Conservation (phyloP, 2,113 vertebrate species). For the Galemys pyrenaicus region DNA sequence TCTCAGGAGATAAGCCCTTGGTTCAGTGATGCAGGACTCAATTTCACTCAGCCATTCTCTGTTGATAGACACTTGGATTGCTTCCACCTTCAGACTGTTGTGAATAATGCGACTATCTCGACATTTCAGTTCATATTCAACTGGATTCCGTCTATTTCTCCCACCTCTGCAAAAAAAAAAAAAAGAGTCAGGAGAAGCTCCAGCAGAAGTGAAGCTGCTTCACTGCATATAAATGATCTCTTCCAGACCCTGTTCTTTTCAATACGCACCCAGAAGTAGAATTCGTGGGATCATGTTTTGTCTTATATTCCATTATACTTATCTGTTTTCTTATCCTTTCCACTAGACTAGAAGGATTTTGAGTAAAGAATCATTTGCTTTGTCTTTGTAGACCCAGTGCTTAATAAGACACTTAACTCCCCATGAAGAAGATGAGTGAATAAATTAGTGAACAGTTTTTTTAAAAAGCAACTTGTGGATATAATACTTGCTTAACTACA, state of each 20-base stretch:
- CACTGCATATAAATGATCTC: background rate
- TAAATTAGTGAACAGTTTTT: background rate
- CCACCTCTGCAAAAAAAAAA: too few relatives aligned
- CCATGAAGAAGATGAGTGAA: conserved; percentile 31
- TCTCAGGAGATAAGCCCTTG: background rate
- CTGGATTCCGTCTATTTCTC: too few relatives aligned
- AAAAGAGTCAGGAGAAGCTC: too few relatives aligned
- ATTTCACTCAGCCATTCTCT: too few relatives aligned
- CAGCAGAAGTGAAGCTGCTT: too few relatives aligned
- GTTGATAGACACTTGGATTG: background rate
- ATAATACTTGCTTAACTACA: background rate
- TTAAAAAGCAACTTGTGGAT: background rate
- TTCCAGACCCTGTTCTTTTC: background rate
- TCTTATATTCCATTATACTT: background rate
- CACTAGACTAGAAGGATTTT: conserved; percentile 11
- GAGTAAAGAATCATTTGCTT: background rate
- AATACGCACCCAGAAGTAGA: background rate
- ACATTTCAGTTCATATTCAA: too few relatives aligned
- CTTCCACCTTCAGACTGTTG: background rate
- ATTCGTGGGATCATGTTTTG: background rate
- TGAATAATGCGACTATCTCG: background rate
- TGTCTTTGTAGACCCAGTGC: conserved; percentile 5
- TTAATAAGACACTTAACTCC: background rate
- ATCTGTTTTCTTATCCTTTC: background rate
- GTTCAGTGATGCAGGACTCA: background rate